Percentiles rank a stretch among this genome's conserved stretches.
phyloP scores from a whole-genome alignment of 1,140 invertebrate species.

The Galleria mellonella region DNA sequence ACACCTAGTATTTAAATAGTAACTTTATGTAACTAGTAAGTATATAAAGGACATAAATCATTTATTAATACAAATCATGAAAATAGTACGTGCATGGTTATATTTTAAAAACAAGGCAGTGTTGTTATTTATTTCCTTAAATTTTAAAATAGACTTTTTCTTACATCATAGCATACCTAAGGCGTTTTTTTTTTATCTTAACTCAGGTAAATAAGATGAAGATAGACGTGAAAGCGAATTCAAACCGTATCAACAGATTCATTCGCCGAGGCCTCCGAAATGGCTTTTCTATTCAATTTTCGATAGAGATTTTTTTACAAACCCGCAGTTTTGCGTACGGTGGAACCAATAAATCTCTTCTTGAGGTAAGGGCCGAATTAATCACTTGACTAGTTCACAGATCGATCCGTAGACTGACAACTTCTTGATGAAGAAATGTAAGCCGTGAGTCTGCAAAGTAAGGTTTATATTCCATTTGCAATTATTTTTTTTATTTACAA shows the following conservation, averaged over 20 bases:
- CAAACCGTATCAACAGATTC: slow-evolving; percentile 55
- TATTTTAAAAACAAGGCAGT: too few species aligned
- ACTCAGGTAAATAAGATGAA: slow-evolving; percentile 52
- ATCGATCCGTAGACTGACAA: slow-evolving; percentile 42
- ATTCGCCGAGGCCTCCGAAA: slow-evolving; percentile 50
- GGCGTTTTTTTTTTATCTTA: not conserved
- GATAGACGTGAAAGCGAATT: slow-evolving; percentile 55
- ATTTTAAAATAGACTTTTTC: not conserved
- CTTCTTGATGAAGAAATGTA: slow-evolving; percentile 16
- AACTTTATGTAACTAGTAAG: too few species aligned
- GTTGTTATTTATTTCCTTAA: too few species aligned
- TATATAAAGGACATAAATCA: too few species aligned
- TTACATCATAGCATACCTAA: not conserved
- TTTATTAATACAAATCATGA: too few species aligned
- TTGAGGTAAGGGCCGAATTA: slow-evolving; percentile 70
- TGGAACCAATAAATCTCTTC: slow-evolving; percentile 72
- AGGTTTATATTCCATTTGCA: slow-evolving; percentile 22
- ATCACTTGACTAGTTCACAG: slow-evolving; percentile 58
- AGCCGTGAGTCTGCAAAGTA: slow-evolving; percentile 14
- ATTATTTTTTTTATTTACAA: slow-evolving; percentile 47
- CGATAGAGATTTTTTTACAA: slow-evolving; percentile 72
- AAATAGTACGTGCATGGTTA: too few species aligned
- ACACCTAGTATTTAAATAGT: too few species aligned
- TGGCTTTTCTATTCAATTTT: slow-evolving; percentile 75
- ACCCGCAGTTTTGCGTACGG: slow-evolving; percentile 72